These are phyloP conservation scores for Pomatorhinus ruficollis DNA, from an alignment of 2,113 vertebrate species.

Conservation along the genomic window DNA sequence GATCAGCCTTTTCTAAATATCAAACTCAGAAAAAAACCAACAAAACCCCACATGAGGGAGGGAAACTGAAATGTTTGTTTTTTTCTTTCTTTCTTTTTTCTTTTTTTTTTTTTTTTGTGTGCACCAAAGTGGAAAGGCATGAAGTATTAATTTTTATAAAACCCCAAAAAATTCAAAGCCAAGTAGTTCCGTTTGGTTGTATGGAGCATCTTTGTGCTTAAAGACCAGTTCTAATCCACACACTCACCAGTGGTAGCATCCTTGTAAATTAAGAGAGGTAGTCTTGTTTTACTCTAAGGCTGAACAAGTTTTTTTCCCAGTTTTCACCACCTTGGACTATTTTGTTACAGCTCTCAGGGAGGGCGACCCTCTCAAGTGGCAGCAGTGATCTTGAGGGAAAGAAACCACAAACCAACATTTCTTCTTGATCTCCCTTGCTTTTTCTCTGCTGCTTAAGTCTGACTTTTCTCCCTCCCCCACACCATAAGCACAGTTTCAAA, in stretches of 20 bases:
- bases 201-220: constrained; percentile 7
- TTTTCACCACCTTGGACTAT: constrained; percentile 9
- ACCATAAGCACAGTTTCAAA: constrained; percentile 33
- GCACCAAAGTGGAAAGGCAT: background rate
- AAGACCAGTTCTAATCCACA: constrained; percentile 18
- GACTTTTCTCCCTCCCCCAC: background rate
- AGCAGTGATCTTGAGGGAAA: constrained; percentile 16
- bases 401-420: background rate
- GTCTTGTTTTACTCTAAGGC: constrained; percentile 66
- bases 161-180: background rate
- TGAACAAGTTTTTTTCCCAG: constrained; percentile 37
- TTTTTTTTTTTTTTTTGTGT: background rate
- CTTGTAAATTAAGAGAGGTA: constrained; percentile 61
- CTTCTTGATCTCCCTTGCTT: background rate
- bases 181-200: background rate
- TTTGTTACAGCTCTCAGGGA: background rate
- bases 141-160: constrained; percentile 1
- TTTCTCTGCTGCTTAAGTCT: constrained; percentile 8
- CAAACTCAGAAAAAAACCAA: background rate
- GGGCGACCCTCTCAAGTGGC: background rate
- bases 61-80: background rate
- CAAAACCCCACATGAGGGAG: background rate
- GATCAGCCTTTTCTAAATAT: background rate
- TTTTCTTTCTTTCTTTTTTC: background rate
- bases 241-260: constrained; percentile 32